Evolutionary conservation across 2,888 invertebrate species (phyloP).

Genomic region (Dioctria rufipes): DNA sequence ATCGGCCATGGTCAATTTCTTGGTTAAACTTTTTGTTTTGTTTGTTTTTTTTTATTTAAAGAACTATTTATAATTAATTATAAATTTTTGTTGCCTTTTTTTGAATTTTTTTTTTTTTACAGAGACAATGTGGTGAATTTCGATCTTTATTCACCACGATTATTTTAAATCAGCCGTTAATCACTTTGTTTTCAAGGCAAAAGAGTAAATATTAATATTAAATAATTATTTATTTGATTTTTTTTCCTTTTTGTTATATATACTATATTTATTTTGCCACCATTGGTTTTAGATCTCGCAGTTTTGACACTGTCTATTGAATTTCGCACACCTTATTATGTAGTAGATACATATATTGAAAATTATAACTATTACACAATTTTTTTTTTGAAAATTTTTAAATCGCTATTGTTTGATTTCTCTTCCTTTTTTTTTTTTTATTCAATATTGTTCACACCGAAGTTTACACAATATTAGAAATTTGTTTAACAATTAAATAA

Average conservation of each 20-base stretch:
- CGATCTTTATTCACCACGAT: constrained; percentile 28
- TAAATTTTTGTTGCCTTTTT: constrained; percentile 49
- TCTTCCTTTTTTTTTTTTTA: background rate
- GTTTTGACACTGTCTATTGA: constrained; percentile 25
- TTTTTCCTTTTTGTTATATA: background rate
- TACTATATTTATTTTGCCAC: background rate
- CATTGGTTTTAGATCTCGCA: background rate
- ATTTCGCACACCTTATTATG: background rate
- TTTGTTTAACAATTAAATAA: background rate
- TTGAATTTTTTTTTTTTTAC: constrained; percentile 15
- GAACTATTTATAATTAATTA: constrained; percentile 53
- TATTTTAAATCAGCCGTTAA: constrained; percentile 40
- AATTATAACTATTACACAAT: no score
- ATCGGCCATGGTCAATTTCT: constrained; percentile 77
- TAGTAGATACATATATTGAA: background rate
- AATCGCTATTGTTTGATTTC: background rate
- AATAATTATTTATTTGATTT: constrained; percentile 5
- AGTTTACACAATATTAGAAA: background rate
- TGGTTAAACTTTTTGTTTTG: no score
- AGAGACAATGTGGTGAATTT: constrained; percentile 31
- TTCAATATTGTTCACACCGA: constrained; percentile 16
- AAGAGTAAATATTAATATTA: background rate
- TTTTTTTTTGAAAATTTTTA: no score
- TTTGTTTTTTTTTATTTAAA: constrained; percentile 57
- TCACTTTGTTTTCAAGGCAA: constrained; percentile 44